These are phyloP conservation scores for Dromas ardeola DNA, from an alignment of 2,113 vertebrate genomes.

Conservation along the genomic window DNA sequence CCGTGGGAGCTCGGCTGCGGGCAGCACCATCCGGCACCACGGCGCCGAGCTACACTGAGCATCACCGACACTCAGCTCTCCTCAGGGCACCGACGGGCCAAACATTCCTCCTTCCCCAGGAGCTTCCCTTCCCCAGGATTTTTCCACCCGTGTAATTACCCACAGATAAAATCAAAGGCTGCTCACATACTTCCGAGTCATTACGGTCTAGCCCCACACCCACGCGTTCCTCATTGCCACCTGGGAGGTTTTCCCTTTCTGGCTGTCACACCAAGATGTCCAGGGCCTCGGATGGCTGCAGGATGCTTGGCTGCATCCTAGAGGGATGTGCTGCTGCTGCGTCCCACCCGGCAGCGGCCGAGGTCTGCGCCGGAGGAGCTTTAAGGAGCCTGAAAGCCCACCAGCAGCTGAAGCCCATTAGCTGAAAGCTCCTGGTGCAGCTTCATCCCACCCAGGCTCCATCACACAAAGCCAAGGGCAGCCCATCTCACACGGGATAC, in stretches of 20 bases:
- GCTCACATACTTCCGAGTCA: not conserved
- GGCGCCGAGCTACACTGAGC: not conserved
- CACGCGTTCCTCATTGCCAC: accelerated
- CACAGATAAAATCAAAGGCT: conserved; percentile 15
- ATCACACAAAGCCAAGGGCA: accelerated
- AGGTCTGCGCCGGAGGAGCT: not conserved
- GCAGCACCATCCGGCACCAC: not conserved
- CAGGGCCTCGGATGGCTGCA: not conserved
- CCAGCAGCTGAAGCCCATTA: not conserved
- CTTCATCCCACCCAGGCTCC: not conserved
- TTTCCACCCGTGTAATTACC: not conserved
- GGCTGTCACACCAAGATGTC: not conserved
- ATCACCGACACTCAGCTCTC: not conserved
- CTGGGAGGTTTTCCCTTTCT: not conserved
- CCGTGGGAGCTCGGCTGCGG: accelerated
- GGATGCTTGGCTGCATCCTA: accelerated
- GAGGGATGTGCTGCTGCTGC: not conserved
- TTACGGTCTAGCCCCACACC: not conserved
- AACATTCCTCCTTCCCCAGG: not conserved
- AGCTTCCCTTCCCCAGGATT: not conserved
- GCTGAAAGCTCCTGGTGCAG: not conserved
- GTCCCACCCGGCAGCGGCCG: accelerated
- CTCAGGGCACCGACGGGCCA: not conserved
- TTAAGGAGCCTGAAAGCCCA: not conserved
- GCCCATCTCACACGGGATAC: accelerated